Conservation (phyloP, 1,140 invertebrate species). For the Conus ventricosus region DNA sequence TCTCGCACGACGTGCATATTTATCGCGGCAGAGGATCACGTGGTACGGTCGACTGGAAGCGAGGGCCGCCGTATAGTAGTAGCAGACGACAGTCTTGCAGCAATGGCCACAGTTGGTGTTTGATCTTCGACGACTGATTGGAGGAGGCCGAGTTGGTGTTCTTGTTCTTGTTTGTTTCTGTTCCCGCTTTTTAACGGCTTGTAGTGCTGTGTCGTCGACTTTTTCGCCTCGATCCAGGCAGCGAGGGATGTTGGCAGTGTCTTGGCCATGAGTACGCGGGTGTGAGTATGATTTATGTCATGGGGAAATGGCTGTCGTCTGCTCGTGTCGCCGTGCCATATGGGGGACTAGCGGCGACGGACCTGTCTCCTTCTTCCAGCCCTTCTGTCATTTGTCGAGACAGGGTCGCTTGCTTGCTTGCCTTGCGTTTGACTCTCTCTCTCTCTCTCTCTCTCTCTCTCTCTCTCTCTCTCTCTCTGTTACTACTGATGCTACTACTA, state of each 20-base stretch:
- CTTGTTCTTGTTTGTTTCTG: neutral
- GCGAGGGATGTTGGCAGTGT: neutral
- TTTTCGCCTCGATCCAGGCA: neutral
- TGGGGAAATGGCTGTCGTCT: neutral
- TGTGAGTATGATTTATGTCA: slow-evolving; percentile 4
- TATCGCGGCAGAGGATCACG: neutral
- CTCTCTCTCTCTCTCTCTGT: too few relatives aligned
- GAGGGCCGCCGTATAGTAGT: neutral
- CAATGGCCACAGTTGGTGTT: neutral
- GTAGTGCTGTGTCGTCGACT: neutral
- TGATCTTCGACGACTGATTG: neutral
- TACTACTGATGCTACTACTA: too few relatives aligned
- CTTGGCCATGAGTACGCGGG: neutral
- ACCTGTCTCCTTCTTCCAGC: neutral
- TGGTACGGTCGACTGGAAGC: neutral
- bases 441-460: too few relatives aligned
- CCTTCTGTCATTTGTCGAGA: too few relatives aligned
- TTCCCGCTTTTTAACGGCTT: neutral
- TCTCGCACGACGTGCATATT: neutral
- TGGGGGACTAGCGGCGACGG: neutral
- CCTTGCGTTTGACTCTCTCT: too few relatives aligned
- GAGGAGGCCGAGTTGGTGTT: neutral
- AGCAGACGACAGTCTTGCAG: neutral
- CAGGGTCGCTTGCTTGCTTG: too few relatives aligned
- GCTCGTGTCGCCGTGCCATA: neutral